phyloP scores from a whole-genome alignment of 2,113 vertebrate species.

The Isichthys henryi region DNA sequence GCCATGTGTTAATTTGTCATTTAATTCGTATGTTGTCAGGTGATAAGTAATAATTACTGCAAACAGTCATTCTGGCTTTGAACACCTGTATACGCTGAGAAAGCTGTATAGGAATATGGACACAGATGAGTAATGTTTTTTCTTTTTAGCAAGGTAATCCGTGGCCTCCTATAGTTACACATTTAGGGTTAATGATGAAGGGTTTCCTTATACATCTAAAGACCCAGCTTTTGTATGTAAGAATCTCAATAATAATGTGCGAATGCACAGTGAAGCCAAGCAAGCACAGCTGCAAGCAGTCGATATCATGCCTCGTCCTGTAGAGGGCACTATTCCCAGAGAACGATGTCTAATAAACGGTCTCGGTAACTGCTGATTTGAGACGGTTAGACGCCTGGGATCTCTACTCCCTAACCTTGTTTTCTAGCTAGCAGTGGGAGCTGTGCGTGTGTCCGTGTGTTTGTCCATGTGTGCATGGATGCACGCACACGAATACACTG shows the following conservation, averaged over 20 bases:
- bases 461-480: background rate
- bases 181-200: background rate
- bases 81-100: background rate
- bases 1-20: background rate
- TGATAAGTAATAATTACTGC: background rate
- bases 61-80: background rate
- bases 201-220: background rate
- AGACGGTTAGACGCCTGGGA: background rate
- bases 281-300: background rate
- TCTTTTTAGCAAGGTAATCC: background rate
- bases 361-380: background rate
- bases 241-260: background rate
- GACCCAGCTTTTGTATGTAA: background rate
- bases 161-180: background rate
- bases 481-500: background rate
- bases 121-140: background rate
- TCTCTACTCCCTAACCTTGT: slow-evolving; percentile 12
- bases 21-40: background rate
- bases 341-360: background rate
- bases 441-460: background rate
- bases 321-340: background rate
- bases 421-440: slow-evolving; percentile 11
- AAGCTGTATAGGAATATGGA: background rate
- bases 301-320: background rate
- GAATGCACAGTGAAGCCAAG: background rate